Evolutionary conservation across 1,140 invertebrate species (phyloP), one percentile per base, ranked within the genome.

Genomic region (Sycophaga agraensis): DNA sequence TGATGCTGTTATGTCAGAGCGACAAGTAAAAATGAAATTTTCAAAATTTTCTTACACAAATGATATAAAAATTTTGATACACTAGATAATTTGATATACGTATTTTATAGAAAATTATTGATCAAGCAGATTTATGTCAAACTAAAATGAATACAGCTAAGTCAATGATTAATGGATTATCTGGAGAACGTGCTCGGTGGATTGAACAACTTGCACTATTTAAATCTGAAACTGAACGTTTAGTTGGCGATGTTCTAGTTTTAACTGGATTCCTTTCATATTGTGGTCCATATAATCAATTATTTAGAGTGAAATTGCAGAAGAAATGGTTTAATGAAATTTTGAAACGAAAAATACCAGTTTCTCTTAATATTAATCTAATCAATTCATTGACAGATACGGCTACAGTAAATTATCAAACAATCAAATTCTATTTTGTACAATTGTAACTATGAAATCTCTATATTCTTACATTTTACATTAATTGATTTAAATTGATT

Each of bases 221-320:
- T 71, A 91, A 91, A 75, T 88, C 88, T 4, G 91, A 95, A 82
- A 92, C 88, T 2, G 87, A 86, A 56, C 85, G 91, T 63, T 82
- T 96, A 2, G 88, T 96, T 22, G 94, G 94, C 0, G 93, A 97
- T 77, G 88, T 92, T 1, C 72, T 96, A 4, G 74, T 94, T 22
- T 82, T 93, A n/a, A 90, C 89, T 3, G 93, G 90, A 50, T 96
- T 97, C 77, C 77, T 97, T 19, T 92, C 91, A 0, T 97, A 97
- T 71, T 87, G 88, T 26, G 94, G 94, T 3, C 92, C 94, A 1
- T 97, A 96, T 71, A 96, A 96, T 81, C 94, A 96, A 82, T 92
- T 95, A 73, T 96, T 90, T 78, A 84, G 93, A 24, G 77, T 70
- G 31, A 69, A 86, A 3, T 80, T 95, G 51, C 82, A 88, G 51